phyloP scores from a whole-genome alignment of 2,888 invertebrate species.

The Osmoderma eremita region DNA sequence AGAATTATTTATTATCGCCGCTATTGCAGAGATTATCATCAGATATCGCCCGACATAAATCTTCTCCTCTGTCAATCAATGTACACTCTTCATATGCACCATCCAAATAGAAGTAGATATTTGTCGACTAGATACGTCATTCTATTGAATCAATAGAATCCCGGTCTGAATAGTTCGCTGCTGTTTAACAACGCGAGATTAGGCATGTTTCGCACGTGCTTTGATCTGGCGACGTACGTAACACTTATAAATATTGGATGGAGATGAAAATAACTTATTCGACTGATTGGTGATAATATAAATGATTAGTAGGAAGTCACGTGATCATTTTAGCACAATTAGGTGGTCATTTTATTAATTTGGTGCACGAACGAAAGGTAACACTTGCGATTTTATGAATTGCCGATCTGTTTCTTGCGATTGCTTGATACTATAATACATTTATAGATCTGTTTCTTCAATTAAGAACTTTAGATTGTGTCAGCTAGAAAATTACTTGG shows the following conservation, averaged over 20 bases:
- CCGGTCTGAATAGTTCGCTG: not conserved
- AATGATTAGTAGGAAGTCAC: no score
- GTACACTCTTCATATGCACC: not conserved
- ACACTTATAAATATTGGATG: not conserved
- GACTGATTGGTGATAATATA: no score
- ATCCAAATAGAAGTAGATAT: not conserved
- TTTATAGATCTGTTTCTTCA: no score
- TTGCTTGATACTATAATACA: no score
- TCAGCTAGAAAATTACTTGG: no score
- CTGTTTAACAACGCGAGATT: not conserved
- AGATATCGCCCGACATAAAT: not conserved
- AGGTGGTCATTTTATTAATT: no score
- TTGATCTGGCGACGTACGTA: not conserved
- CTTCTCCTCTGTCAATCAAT: not conserved
- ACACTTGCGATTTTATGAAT: no score
- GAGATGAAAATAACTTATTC: no score
- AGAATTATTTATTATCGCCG: constrained; percentile 1
- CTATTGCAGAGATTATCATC: not conserved
- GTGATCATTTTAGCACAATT: no score
- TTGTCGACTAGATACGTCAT: constrained; percentile 7
- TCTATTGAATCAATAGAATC: constrained; percentile 25
- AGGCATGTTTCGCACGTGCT: not conserved
- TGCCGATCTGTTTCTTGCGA: no score
- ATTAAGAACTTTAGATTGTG: no score
- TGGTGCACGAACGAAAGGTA: no score